Conservation (phyloP, 2,113 vertebrate genomes). For the Gallinago paraguaiae region DNA sequence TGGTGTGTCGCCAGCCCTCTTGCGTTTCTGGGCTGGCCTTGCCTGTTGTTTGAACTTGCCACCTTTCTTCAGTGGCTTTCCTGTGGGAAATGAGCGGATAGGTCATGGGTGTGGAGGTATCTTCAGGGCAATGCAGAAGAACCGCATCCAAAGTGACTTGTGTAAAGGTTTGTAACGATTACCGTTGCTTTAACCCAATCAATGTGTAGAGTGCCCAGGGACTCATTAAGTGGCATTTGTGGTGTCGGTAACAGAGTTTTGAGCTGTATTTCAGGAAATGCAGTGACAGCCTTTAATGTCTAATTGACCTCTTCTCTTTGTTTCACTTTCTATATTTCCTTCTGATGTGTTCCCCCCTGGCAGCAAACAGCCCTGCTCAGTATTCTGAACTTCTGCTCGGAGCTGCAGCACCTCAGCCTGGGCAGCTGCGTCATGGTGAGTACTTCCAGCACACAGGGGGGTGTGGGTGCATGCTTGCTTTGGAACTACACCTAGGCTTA, state of each 20-base stretch:
- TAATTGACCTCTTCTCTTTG: constrained; percentile 82
- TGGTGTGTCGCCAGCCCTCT: constrained; percentile 38
- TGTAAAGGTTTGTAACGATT: constrained; percentile 77
- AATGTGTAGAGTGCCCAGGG: constrained; percentile 73
- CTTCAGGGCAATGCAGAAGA: constrained; percentile 70
- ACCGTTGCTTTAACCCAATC: constrained; percentile 75
- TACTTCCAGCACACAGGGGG: not conserved
- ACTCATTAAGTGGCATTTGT: constrained; percentile 84
- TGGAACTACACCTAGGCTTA: not conserved
- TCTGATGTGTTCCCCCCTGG: constrained; percentile 73
- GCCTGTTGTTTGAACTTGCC: constrained; percentile 63
- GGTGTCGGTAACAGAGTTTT: constrained; percentile 71
- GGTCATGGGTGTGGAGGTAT: constrained; percentile 57
- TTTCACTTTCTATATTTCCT: constrained; percentile 70
- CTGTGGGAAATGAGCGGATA: constrained; percentile 62
- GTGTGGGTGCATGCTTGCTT: fast-evolving
- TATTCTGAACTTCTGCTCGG: constrained; percentile 95
- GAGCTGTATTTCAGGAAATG: constrained; percentile 76
- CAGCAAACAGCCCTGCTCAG: constrained; percentile 96
- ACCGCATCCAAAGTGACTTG: constrained; percentile 64
- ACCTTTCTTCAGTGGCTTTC: constrained; percentile 50
- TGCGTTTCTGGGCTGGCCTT: constrained; percentile 47
- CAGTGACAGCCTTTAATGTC: constrained; percentile 83
- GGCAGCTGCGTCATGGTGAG: constrained; percentile 97
- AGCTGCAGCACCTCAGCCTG: constrained; percentile 93